Conservation (phyloP, 2,888 invertebrate species). For the Dermolepida albohirtum region DNA sequence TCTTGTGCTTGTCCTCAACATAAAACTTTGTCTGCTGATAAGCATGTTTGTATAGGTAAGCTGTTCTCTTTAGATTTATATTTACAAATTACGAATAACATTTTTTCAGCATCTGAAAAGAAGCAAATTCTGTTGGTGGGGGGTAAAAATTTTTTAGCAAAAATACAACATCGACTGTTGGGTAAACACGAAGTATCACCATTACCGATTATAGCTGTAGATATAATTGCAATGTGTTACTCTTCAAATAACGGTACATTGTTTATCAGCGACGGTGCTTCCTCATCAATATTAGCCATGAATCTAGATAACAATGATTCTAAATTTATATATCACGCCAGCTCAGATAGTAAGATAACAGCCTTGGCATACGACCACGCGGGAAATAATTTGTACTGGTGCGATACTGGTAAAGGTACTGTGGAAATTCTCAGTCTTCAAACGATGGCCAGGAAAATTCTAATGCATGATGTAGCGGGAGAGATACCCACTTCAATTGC, state of each 20-base stretch:
- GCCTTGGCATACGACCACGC: slow-evolving; percentile 62
- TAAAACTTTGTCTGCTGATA: slow-evolving; percentile 70
- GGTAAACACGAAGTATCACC: slow-evolving; percentile 72
- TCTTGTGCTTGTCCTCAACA: slow-evolving; percentile 84
- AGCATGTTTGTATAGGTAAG: slow-evolving; percentile 70
- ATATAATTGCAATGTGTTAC: slow-evolving; percentile 76
- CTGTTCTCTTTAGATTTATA: not conserved
- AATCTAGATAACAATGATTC: slow-evolving; percentile 57
- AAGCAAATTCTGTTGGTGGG: slow-evolving; percentile 71
- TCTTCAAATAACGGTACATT: slow-evolving; percentile 70
- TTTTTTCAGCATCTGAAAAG: slow-evolving; percentile 53
- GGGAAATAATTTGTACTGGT: slow-evolving; percentile 80
- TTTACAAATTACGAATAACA: too few species aligned
- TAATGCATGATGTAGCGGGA: slow-evolving; percentile 70
- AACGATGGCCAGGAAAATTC: slow-evolving; percentile 70
- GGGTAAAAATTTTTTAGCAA: slow-evolving; percentile 69
- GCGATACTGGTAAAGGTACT: slow-evolving; percentile 72
- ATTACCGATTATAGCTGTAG: slow-evolving; percentile 62
- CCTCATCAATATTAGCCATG: slow-evolving; percentile 65
- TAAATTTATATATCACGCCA: slow-evolving; percentile 60
- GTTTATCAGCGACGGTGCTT: slow-evolving; percentile 67
- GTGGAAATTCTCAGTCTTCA: slow-evolving; percentile 75
- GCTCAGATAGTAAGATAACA: slow-evolving; percentile 56
- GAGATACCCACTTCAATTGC: slow-evolving; percentile 78
- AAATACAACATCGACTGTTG: slow-evolving; percentile 74